A percentile compares a stretch with the other conserved stretches of the same genome.
Evolutionary conservation across 2,888 invertebrate genomes (phyloP).

Genomic region (Mythimna vitellina): DNA sequence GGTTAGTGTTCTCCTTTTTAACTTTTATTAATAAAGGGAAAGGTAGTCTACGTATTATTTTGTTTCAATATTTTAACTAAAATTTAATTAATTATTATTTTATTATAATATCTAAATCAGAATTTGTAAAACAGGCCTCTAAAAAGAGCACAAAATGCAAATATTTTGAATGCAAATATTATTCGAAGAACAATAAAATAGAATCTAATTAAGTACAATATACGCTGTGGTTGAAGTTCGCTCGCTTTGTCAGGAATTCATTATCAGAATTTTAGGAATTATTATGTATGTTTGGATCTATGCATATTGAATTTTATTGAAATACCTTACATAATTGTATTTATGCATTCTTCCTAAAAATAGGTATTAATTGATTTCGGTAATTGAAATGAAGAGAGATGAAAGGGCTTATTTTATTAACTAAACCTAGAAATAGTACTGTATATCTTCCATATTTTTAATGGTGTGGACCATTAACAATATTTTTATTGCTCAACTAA

Average conservation of each 20-base stretch:
- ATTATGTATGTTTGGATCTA: no score
- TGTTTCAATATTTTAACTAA: no score
- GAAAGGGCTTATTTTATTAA: background rate
- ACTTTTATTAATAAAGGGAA: background rate
- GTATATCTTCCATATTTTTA: no score
- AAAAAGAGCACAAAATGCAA: constrained; percentile 3
- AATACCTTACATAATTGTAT: no score
- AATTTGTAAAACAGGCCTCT: no score
- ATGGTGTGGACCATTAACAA: no score
- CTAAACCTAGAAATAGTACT: background rate
- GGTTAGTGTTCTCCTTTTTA: background rate
- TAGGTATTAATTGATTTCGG: background rate
- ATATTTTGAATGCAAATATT: constrained; percentile 12
- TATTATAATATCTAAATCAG: background rate
- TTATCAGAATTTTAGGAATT: background rate
- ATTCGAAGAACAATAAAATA: background rate
- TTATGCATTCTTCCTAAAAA: background rate
- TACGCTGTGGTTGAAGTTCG: background rate
- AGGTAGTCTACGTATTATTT: background rate
- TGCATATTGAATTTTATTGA: background rate
- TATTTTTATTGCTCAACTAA: no score
- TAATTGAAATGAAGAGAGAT: background rate
- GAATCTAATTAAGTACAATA: background rate
- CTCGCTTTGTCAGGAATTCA: background rate
- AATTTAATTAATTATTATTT: background rate